Base-by-base conservation (phyloP, 2,113 vertebrate genomes). In the Hylia prasina region DNA sequence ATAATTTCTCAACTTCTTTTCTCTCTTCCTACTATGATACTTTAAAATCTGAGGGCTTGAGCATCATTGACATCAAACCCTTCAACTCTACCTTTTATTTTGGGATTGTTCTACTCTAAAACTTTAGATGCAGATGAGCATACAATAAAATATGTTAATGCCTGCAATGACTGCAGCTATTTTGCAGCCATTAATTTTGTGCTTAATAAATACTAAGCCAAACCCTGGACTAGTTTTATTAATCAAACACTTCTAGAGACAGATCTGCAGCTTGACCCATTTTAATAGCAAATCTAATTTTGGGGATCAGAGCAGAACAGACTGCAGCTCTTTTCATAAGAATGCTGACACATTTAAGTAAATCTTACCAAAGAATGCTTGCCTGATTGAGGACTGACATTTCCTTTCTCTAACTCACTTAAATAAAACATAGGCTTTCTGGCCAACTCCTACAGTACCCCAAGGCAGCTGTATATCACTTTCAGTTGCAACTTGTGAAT, bases 371-470 rank as follows among this genome's bases (percentile, higher is more conserved):
- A 97, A 98, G 97, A 98, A 98, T 96, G 95, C 93, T 95, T 94
- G 96, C 94, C 96, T 97, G 96, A 96, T 89, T 95, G 90, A 96
- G 95, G 95, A 97, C 97, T 98, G 98, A 98, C 97, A 97, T 98
- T 98, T 98, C 98, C 98, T 98, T 97, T 97, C 94, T 95, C 80
- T 97, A 97, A 97, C 96, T 97, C 10, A 4, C 96, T 98, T 95
- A 96, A 97, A 97, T 97, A 53, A 97, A 97, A 97, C 95, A 94
- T 82, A 96, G 93, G 82, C 90, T 85, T 42, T 91, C 94, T 97
- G 92, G 97, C 97, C 97, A 97, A 95, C 42, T 95, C 84, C 93
- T 89, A 47, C 91, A 96, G 91, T 91, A 94, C 97, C 97, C 92
- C 63, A 96, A 95, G 95, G 95, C 97, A 96, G 87, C 93, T 90